A percentile compares a stretch with the other conserved stretches of the same genome.
Evolutionary conservation across 2,797 vertebrate species (phyloP).

Genomic region (Liasis olivaceus): DNA sequence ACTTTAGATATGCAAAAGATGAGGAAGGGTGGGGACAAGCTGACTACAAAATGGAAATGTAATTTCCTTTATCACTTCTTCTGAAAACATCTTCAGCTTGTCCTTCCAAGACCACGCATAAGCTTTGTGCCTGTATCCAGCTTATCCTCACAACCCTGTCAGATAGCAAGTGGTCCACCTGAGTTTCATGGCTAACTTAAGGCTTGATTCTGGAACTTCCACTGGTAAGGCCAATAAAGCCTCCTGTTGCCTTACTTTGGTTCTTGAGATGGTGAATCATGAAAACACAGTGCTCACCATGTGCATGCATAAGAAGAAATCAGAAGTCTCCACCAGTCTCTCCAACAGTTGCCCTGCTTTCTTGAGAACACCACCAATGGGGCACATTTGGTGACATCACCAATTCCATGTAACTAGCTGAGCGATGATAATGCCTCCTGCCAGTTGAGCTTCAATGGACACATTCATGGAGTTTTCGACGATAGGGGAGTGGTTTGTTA

Average conservation of each 20-base stretch:
- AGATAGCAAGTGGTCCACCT: not conserved
- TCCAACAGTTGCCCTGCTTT: not conserved
- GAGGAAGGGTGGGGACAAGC: not conserved
- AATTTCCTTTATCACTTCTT: not conserved
- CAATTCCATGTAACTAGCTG: not conserved
- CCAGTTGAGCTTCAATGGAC: not conserved
- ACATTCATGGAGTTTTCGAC: not conserved
- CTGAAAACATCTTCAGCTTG: no score
- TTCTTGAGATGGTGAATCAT: not conserved
- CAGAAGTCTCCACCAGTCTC: not conserved
- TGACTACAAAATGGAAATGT: not conserved
- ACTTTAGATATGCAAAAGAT: not conserved
- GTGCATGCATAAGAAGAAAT: accelerated
- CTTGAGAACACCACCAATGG: no score
- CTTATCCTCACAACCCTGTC: not conserved
- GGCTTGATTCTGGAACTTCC: not conserved
- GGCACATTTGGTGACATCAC: no score
- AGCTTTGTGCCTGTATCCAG: no score
- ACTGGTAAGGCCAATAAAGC: not conserved
- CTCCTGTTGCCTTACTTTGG: not conserved
- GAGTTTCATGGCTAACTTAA: not conserved
- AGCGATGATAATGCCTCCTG: not conserved
- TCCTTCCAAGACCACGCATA: not conserved
- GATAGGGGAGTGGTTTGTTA: not conserved
- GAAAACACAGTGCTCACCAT: not conserved